Evolutionary conservation across 2,113 vertebrate species (phyloP).

Genomic region (Chionis minor): DNA sequence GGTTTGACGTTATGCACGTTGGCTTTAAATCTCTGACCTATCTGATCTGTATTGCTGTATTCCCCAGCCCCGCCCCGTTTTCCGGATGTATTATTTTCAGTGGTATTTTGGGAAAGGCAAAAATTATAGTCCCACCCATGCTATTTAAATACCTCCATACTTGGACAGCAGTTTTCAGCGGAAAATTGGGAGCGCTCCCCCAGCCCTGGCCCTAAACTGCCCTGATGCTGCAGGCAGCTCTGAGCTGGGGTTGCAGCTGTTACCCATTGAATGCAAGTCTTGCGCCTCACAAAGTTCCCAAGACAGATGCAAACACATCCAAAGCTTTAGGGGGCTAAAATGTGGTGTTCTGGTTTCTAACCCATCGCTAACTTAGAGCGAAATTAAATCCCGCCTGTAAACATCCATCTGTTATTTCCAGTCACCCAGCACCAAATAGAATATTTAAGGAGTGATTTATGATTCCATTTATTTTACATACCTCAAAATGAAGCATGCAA

Average conservation of each 20-base stretch:
- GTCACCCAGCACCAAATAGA: constrained; percentile 50
- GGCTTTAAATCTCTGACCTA: not conserved
- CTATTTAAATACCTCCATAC: not conserved
- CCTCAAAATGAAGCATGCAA: constrained; percentile 47
- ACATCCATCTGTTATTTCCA: constrained; percentile 67
- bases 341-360: constrained; percentile 18
- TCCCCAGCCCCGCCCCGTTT: not conserved
- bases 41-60: not conserved
- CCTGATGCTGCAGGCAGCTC: accelerated
- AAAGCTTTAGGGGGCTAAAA: not conserved
- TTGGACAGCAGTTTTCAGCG: not conserved
- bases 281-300: not conserved
- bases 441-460: constrained; percentile 71
- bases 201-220: not conserved
- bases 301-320: not conserved
- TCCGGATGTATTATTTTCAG: not conserved
- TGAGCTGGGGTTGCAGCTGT: not conserved
- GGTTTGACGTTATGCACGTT: not conserved
- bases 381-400: constrained; percentile 47
- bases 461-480: constrained; percentile 58
- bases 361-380: not conserved
- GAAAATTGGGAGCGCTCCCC: not conserved
- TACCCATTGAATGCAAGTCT: not conserved
- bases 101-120: not conserved
- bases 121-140: not conserved